Conservation (phyloP, 2,888 invertebrate genomes). For the Alloplasta piceator region DNA sequence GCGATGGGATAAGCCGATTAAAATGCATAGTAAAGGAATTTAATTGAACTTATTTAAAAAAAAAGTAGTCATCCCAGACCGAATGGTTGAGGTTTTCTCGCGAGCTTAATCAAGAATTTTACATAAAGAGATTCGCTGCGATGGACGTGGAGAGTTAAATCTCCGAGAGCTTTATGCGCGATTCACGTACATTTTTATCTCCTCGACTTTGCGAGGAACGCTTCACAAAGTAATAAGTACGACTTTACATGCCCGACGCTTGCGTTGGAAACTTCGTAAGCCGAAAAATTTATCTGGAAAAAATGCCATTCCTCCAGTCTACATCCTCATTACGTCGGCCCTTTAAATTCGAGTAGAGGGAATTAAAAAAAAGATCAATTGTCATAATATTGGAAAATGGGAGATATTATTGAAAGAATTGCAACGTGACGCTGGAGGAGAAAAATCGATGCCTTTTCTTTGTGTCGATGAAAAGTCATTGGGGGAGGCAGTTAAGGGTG, state of each 20-base stretch:
- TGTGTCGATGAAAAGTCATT: too few relatives aligned
- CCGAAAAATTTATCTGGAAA: neutral
- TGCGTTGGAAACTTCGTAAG: neutral
- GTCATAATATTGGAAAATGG: too few relatives aligned
- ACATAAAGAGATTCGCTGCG: conserved; percentile 59
- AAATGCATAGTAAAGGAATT: conserved; percentile 52
- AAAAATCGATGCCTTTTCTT: too few relatives aligned
- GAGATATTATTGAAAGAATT: too few relatives aligned
- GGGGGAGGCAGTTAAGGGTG: neutral
- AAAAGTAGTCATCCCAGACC: conserved; percentile 13
- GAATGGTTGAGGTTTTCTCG: conserved; percentile 1
- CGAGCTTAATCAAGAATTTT: conserved; percentile 47
- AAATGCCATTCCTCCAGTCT: neutral
- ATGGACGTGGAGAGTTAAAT: conserved; percentile 39
- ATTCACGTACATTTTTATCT: neutral
- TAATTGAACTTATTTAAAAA: conserved; percentile 43
- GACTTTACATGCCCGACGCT: conserved; percentile 2
- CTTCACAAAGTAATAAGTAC: conserved; percentile 38
- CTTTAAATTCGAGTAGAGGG: neutral
- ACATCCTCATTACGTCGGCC: neutral
- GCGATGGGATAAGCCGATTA: conserved; percentile 55
- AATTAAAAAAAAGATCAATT: too few relatives aligned
- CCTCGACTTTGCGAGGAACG: neutral
- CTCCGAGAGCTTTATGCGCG: too few relatives aligned
- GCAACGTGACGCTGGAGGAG: too few relatives aligned